A percentile compares a stretch with the other conserved stretches of the same genome.
Evolutionary conservation across 2,888 invertebrate species (phyloP).

Genomic region (Platycheirus albimanus): DNA sequence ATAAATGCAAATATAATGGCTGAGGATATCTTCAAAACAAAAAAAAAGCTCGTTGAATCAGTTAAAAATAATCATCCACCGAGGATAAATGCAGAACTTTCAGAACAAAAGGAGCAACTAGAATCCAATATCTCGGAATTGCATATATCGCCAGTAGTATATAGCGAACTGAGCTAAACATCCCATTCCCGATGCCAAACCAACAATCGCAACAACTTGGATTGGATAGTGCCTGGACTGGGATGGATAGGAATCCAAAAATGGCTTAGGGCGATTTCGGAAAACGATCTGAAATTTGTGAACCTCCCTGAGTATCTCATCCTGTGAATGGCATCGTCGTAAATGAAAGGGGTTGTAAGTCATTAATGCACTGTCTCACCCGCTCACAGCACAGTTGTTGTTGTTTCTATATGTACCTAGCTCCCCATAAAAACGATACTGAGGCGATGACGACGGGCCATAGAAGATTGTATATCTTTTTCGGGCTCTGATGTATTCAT

Average conservation of each 20-base stretch:
- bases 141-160: slow-evolving; percentile 53
- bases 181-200: slow-evolving; percentile 3
- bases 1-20: slow-evolving; percentile 62
- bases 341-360: slow-evolving; percentile 72
- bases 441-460: slow-evolving; percentile 41
- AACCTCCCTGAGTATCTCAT: slow-evolving; percentile 49
- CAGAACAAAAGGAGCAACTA: slow-evolving; percentile 62
- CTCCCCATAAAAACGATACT: slow-evolving; percentile 34
- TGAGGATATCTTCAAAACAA: slow-evolving; percentile 55
- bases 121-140: slow-evolving; percentile 62
- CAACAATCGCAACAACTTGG: slow-evolving; percentile 58
- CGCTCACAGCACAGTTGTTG: slow-evolving; percentile 51
- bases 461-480: slow-evolving; percentile 72
- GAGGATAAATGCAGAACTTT: slow-evolving; percentile 13
- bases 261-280: slow-evolving; percentile 72
- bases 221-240: slow-evolving; percentile 54
- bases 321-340: slow-evolving; percentile 39
- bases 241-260: slow-evolving; percentile 65
- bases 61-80: slow-evolving; percentile 71
- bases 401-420: slow-evolving; percentile 9
- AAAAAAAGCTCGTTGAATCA: slow-evolving; percentile 71
- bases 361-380: slow-evolving; percentile 73
- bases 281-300: slow-evolving; percentile 73
- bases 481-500: slow-evolving; percentile 79
- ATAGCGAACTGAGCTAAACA: slow-evolving; percentile 49